Evolutionary conservation across 2,113 vertebrate genomes (phyloP).

Genomic region (Dasypus novemcinctus): DNA sequence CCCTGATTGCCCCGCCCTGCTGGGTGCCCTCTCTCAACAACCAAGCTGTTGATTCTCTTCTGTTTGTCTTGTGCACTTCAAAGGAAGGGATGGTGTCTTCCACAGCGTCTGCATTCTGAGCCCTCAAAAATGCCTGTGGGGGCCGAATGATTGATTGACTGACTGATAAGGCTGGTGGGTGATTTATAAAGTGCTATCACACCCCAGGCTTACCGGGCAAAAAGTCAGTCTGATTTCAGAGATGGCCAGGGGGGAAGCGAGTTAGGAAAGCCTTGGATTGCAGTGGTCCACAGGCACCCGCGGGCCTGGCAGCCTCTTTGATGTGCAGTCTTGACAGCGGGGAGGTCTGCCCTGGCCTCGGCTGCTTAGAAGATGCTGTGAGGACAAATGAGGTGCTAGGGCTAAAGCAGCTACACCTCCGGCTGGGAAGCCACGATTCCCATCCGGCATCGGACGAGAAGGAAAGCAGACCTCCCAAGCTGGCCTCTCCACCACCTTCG

Average conservation of each 20-base stretch:
- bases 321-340: not conserved
- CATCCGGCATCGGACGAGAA: not conserved
- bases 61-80: not conserved
- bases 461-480: not conserved
- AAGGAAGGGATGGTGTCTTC: not conserved
- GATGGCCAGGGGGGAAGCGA: not conserved
- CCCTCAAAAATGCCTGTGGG: not conserved
- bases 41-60: not conserved
- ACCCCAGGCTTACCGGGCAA: not conserved
- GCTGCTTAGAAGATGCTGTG: not conserved
- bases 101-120: not conserved
- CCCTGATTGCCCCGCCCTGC: not conserved
- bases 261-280: not conserved
- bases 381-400: not conserved
- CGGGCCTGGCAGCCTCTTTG: not conserved
- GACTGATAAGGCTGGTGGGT: not conserved
- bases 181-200: not conserved
- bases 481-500: not conserved
- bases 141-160: not conserved
- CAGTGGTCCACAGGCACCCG: not conserved
- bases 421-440: not conserved
- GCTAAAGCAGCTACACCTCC: not conserved
- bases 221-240: not conserved
- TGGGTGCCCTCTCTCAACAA: fast-evolving
- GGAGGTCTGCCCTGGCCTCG: not conserved